Percentiles rank a stretch among this genome's conserved stretches.
Evolutionary conservation across 2,888 invertebrate genomes (phyloP).

Genomic region (Agrochola litura): DNA sequence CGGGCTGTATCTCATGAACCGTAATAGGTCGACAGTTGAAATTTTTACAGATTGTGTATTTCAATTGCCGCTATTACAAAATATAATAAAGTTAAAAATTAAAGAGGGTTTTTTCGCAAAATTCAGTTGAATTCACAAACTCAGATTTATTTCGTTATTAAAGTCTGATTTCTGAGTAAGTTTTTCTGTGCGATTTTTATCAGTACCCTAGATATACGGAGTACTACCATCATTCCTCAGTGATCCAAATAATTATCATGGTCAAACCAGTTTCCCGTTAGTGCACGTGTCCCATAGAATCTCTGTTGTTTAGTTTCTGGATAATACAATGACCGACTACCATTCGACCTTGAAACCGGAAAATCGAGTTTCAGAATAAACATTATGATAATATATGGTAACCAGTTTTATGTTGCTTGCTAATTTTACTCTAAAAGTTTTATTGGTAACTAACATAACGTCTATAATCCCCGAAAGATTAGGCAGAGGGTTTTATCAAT

Average conservation of each 20-base stretch:
- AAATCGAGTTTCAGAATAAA: constrained; percentile 24
- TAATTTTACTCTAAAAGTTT: background rate
- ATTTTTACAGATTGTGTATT: no score
- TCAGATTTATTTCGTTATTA: background rate
- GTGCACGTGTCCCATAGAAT: background rate
- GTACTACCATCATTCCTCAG: background rate
- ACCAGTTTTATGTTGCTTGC: background rate
- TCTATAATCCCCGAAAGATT: no score
- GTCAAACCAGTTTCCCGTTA: background rate
- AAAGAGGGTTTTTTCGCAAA: background rate
- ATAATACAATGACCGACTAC: background rate
- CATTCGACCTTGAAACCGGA: constrained; percentile 45
- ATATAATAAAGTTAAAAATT: no score
- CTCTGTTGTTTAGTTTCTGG: constrained; percentile 5
- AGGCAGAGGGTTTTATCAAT: no score
- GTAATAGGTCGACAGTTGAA: no score
- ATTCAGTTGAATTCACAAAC: background rate
- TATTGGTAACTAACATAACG: background rate
- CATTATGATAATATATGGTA: constrained; percentile 5
- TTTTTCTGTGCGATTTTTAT: background rate
- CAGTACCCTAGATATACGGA: background rate
- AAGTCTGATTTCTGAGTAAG: background rate
- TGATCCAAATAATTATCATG: background rate
- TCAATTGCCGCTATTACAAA: no score
- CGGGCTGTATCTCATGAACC: no score